Conservation (phyloP, 2,888 invertebrate genomes). For the Morinoia aosen region DNA sequence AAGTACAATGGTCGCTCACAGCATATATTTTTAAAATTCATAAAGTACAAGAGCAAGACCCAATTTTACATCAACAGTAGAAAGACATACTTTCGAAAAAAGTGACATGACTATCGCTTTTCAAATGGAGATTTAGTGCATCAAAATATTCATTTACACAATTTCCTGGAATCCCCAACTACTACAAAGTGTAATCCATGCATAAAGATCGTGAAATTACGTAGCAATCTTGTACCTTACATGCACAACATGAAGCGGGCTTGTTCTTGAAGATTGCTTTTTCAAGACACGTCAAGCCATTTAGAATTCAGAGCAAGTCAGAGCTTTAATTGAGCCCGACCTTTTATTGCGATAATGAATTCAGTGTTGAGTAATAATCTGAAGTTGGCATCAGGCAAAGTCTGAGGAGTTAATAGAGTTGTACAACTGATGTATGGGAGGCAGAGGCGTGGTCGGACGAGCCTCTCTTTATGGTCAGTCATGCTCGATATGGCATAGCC, state of each 20-base stretch:
- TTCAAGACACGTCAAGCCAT: background rate
- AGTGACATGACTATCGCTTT: background rate
- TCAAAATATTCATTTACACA: background rate
- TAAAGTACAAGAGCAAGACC: background rate
- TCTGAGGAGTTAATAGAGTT: slow-evolving; percentile 45
- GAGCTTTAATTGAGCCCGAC: slow-evolving; percentile 22
- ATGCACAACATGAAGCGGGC: background rate
- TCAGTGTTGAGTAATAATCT: slow-evolving; percentile 40
- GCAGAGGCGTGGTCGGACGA: slow-evolving; percentile 10
- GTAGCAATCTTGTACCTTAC: background rate
- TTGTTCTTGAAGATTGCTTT: background rate
- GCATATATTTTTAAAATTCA: too few relatives aligned
- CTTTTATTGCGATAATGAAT: slow-evolving; percentile 46
- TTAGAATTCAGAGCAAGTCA: slow-evolving; percentile 32
- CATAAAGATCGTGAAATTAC: background rate
- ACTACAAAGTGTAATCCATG: background rate
- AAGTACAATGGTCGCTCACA: too few relatives aligned
- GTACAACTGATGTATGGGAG: slow-evolving; percentile 37
- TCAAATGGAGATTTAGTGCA: background rate
- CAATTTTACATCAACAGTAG: background rate
- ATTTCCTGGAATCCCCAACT: background rate
- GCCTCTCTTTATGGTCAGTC: slow-evolving; percentile 14
- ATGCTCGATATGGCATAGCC: background rate
- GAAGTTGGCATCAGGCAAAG: background rate
- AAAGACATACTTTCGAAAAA: background rate